Evolutionary conservation across 2,888 invertebrate genomes (phyloP).

Genomic region (Lottia scabra): DNA sequence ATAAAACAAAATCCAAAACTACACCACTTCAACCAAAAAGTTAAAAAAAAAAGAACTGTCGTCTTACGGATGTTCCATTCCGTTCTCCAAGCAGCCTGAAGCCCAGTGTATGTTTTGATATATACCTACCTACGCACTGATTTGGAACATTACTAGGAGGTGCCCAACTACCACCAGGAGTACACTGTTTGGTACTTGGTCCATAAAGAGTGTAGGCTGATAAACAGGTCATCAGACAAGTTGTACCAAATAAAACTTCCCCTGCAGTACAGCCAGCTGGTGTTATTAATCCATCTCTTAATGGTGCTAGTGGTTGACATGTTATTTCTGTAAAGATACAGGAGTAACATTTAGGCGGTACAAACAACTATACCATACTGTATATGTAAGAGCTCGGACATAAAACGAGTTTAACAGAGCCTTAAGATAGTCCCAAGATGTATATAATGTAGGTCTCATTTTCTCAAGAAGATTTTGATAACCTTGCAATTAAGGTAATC

Average conservation of each 20-base stretch:
- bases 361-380: too few species aligned
- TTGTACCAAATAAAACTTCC: conserved; percentile 75
- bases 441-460: too few species aligned
- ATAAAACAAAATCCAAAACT: neutral
- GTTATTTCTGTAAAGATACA: conserved; percentile 66
- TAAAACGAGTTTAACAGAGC: too few species aligned
- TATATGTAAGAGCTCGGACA: too few species aligned
- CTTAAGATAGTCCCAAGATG: too few species aligned
- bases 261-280: conserved; percentile 73
- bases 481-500: too few species aligned
- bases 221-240: conserved; percentile 75
- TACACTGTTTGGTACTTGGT: conserved; percentile 72
- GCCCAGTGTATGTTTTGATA: too few species aligned
- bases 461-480: too few species aligned
- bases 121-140: conserved; percentile 69
- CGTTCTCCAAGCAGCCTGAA: too few species aligned
- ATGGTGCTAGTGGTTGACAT: conserved; percentile 72
- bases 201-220: conserved; percentile 75
- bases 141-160: conserved; percentile 62
- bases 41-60: too few species aligned
- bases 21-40: neutral
- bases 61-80: too few species aligned
- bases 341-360: too few species aligned
- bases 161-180: conserved; percentile 73
- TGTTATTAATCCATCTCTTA: conserved; percentile 73